Percentiles rank a stretch among this genome's conserved stretches.
Conservation (phyloP, 2,888 invertebrate species). For the Cantharis rufa region DNA sequence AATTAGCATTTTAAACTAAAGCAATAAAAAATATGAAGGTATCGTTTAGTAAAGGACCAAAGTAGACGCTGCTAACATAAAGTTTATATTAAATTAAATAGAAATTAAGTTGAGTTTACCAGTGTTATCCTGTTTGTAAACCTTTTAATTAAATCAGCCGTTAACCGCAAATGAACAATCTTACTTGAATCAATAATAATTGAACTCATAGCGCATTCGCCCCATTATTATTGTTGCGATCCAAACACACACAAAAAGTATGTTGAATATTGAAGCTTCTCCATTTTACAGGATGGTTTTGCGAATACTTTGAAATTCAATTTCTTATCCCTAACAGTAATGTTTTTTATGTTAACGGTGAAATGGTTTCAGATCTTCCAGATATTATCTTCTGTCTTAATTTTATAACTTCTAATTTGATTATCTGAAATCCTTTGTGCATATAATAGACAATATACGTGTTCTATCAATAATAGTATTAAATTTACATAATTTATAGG, state of each 20-base stretch:
- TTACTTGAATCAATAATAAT: not conserved
- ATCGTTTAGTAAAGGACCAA: not conserved
- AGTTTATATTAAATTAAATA: not conserved
- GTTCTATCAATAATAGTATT: slow-evolving; percentile 9
- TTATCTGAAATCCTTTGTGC: not conserved
- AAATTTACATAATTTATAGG: slow-evolving; percentile 21
- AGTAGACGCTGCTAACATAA: not conserved
- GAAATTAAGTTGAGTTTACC: not conserved
- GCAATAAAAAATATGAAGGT: not conserved
- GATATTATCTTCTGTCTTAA: not conserved
- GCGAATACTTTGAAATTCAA: not conserved
- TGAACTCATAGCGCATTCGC: not conserved
- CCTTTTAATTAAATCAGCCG: not conserved
- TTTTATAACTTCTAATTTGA: not conserved
- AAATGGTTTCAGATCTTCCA: not conserved
- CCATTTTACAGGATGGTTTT: not conserved
- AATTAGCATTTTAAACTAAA: not conserved
- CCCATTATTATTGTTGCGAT: not conserved
- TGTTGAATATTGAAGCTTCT: not conserved
- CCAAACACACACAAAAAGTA: not conserved
- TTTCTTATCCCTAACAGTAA: not conserved
- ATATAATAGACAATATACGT: not conserved
- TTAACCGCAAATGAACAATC: not conserved
- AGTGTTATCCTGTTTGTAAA: not conserved
- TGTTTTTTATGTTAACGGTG: not conserved